Percentiles rank a stretch among this genome's conserved stretches.
These are phyloP conservation scores for Kuschelorhynchus macadamiae DNA, from an alignment of 2,888 invertebrate species.

Conservation along the genomic window DNA sequence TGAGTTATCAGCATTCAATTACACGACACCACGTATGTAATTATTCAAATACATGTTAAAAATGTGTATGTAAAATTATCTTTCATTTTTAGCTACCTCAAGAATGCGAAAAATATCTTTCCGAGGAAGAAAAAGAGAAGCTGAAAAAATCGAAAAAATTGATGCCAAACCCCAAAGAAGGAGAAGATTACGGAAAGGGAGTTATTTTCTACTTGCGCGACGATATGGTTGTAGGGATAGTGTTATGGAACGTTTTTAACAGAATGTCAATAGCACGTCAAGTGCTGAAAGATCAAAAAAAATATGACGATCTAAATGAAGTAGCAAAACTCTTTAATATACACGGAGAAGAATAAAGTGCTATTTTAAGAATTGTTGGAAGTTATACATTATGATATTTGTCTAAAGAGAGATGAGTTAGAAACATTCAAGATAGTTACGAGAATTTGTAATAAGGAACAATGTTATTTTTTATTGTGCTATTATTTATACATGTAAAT, in stretches of 20 bases:
- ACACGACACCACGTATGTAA: too few species aligned
- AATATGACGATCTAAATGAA: conserved; percentile 92
- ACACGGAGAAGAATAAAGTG: conserved; percentile 74
- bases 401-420: too few species aligned
- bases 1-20: too few species aligned
- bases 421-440: too few species aligned
- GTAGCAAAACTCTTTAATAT: conserved; percentile 94
- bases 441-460: too few species aligned
- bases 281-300: conserved; percentile 85
- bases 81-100: conserved; percentile 52
- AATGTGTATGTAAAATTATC: background rate
- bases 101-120: conserved; percentile 54
- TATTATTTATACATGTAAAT: too few species aligned
- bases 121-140: conserved; percentile 54
- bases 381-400: too few species aligned
- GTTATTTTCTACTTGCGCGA: conserved; percentile 92
- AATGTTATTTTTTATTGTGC: too few species aligned
- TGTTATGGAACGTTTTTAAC: conserved; percentile 96
- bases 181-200: conserved; percentile 83
- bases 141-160: conserved; percentile 53
- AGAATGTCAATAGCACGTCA: conserved; percentile 91
- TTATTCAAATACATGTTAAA: too few species aligned
- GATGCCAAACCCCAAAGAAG: conserved; percentile 58
- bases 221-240: conserved; percentile 90
- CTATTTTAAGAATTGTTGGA: background rate